Percentiles rank a stretch among this genome's conserved stretches.
These are phyloP conservation scores for Melieria picta DNA, from an alignment of 2,888 invertebrate genomes.

Conservation along the genomic window DNA sequence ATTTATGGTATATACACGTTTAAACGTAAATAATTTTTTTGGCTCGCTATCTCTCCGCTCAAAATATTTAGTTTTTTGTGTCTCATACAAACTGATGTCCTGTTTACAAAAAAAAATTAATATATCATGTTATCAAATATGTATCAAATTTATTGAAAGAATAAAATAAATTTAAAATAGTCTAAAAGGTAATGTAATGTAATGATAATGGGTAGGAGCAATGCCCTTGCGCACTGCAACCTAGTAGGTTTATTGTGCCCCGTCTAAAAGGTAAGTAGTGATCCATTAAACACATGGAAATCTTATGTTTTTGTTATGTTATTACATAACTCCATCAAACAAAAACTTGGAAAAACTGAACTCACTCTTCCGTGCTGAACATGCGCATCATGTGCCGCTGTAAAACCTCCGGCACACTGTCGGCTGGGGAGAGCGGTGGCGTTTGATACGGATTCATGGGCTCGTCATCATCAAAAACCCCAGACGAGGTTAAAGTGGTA, in stretches of 20 bases:
- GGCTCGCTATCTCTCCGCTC: too few relatives aligned
- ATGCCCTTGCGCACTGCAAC: too few relatives aligned
- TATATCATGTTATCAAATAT: background rate
- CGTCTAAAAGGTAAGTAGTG: background rate
- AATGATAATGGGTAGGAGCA: too few relatives aligned
- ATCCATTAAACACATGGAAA: too few relatives aligned
- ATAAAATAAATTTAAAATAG: background rate
- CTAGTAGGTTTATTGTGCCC: too few relatives aligned
- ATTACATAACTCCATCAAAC: background rate
- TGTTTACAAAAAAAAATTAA: too few relatives aligned
- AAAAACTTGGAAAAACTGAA: conserved; percentile 27
- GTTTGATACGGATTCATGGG: conserved; percentile 58
- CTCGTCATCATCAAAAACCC: conserved; percentile 60
- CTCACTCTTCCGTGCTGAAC: conserved; percentile 66
- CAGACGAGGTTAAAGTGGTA: conserved; percentile 59
- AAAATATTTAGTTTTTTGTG: too few relatives aligned
- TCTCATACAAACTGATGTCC: too few relatives aligned
- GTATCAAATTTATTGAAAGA: background rate
- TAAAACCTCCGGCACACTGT: conserved; percentile 51
- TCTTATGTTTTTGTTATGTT: too few relatives aligned
- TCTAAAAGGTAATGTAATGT: too few relatives aligned
- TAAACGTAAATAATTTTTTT: too few relatives aligned
- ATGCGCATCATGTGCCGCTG: conserved; percentile 62
- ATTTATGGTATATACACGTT: too few relatives aligned
- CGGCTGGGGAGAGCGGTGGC: conserved; percentile 55